phyloP scores from a whole-genome alignment of 2,113 vertebrate species.

The Planiliza haematocheilus region DNA sequence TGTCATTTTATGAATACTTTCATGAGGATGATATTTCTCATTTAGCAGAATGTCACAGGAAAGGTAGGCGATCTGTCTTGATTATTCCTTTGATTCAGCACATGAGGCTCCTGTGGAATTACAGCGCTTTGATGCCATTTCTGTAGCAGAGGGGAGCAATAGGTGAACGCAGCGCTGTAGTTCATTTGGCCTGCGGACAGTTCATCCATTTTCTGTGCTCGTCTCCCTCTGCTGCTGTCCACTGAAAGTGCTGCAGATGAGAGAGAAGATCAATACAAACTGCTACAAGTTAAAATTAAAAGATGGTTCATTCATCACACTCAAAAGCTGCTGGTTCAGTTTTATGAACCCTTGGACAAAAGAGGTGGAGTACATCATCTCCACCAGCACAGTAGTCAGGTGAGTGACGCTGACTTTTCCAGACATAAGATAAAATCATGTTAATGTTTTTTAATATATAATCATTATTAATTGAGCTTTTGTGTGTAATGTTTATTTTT shows the following conservation, averaged over 20 bases:
- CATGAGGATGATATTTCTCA: slow-evolving; percentile 92
- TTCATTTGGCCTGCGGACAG: slow-evolving; percentile 37
- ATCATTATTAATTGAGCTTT: no score
- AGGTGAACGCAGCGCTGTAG: slow-evolving; percentile 5
- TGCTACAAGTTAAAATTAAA: slow-evolving; percentile 94
- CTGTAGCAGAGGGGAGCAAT: slow-evolving; percentile 9
- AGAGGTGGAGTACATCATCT: slow-evolving; percentile 94
- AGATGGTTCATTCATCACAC: slow-evolving; percentile 92
- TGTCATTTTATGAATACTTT: slow-evolving; percentile 90
- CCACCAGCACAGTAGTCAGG: slow-evolving; percentile 69
- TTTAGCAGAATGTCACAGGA: slow-evolving; percentile 90
- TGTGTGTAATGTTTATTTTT: no score
- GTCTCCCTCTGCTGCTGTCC: slow-evolving; percentile 17
- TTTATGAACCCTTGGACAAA: slow-evolving; percentile 96
- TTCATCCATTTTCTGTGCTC: slow-evolving; percentile 36
- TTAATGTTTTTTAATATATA: no score
- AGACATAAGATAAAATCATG: not conserved
- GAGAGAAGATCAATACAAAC: slow-evolving; percentile 91
- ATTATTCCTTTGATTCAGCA: not conserved
- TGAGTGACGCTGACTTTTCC: slow-evolving; percentile 77
- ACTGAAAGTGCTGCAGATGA: slow-evolving; percentile 88
- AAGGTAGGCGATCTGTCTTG: slow-evolving; percentile 78
- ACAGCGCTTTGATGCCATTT: not conserved
- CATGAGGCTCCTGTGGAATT: slow-evolving; percentile 11
- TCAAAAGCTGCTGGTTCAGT: slow-evolving; percentile 91